phyloP scores from a whole-genome alignment of 1,140 invertebrate species.

The Drosophila sucinea region DNA sequence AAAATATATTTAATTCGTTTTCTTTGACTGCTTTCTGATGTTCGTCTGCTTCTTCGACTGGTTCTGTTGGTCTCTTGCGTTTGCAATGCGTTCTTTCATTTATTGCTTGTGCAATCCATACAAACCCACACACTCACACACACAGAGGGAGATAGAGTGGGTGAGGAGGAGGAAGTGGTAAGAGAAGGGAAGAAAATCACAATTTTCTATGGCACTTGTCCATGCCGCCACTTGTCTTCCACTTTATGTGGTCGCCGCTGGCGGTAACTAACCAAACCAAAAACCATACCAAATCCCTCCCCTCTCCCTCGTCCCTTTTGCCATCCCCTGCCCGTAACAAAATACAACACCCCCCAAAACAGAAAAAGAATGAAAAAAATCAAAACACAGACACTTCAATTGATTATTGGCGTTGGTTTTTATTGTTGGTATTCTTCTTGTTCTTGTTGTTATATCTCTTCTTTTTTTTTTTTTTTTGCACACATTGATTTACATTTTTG shows the following conservation, averaged over 20 bases:
- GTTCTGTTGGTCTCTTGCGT: slow-evolving; percentile 68
- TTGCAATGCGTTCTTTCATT: slow-evolving; percentile 73
- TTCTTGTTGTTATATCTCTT: slow-evolving; percentile 29
- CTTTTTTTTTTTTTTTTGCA: slow-evolving; percentile 43
- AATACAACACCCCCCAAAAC: slow-evolving; percentile 32
- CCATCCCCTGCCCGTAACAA: slow-evolving; percentile 7
- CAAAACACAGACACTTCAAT: slow-evolving; percentile 73
- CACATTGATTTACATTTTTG: slow-evolving; percentile 73
- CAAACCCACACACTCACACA: slow-evolving; percentile 36
- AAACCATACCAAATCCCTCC: slow-evolving; percentile 17
- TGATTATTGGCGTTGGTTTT: slow-evolving; percentile 67
- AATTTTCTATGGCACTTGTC: slow-evolving; percentile 78
- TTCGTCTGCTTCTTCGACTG: slow-evolving; percentile 6
- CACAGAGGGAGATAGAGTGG: slow-evolving; percentile 2
- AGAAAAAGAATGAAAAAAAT: slow-evolving; percentile 16
- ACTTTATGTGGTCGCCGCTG: slow-evolving; percentile 70
- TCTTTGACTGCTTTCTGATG: slow-evolving; percentile 33
- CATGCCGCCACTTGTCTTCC: slow-evolving; percentile 77
- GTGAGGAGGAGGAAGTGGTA: not conserved
- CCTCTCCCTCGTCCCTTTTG: slow-evolving; percentile 1
- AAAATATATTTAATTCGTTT: slow-evolving; percentile 23
- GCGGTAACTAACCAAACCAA: slow-evolving; percentile 52
- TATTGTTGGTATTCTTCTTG: slow-evolving; percentile 36
- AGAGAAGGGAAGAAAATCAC: slow-evolving; percentile 34
- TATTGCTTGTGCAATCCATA: slow-evolving; percentile 64